Evolutionary conservation across 2,113 vertebrate species (phyloP), one percentile per base, ranked within the genome.

Genomic region (Pithys albifrons): DNA sequence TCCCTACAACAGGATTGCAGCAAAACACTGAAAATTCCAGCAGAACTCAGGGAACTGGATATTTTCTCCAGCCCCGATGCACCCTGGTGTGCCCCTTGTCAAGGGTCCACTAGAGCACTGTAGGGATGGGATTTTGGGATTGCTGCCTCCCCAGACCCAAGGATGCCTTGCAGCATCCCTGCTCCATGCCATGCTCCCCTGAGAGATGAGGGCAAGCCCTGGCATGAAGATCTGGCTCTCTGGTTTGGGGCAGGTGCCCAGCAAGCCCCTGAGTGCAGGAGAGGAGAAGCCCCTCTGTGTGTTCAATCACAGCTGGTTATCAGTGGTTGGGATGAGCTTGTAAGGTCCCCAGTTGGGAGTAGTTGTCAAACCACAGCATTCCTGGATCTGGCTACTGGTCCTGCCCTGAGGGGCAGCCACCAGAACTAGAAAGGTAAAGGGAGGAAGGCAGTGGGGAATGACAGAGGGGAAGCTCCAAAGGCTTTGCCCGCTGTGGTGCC

Each of bases 111-210:
- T 7, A 3, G 10, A 66, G 43, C 14, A 1, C 22, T 0, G 1
- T 0, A 12, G n/a, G 1, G 6, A 8, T 9, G 27, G 0, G 0
- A 16, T 18, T 65, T 25, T 41, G 73, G 52, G 62, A 27, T 3
- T 6, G 13, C 17, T 78, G 31, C 5, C 17, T n/a, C 19, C 23
- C 66, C 19, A 7, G 22, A 25, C 10, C 31, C 48, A 64, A 2
- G 0, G 8, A 37, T 4, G 20, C 25, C 57, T 31, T 66, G 35
- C 48, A 74, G 61, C 48, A 57, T 4, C 66, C 20, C 54, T 70
- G 2, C 61, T 37, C 71, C 4, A 10, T 49, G 31, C 69, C 46
- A 9, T 5, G 17, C 8, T 72, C 41, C 17, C 51, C n/a, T 72
- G 35, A 9, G 45, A 41, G 24, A 8, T 7, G 35, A 33, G 12